These are phyloP conservation scores for Coremacera marginata DNA, from an alignment of 2,888 invertebrate species.

Conservation along the genomic window DNA sequence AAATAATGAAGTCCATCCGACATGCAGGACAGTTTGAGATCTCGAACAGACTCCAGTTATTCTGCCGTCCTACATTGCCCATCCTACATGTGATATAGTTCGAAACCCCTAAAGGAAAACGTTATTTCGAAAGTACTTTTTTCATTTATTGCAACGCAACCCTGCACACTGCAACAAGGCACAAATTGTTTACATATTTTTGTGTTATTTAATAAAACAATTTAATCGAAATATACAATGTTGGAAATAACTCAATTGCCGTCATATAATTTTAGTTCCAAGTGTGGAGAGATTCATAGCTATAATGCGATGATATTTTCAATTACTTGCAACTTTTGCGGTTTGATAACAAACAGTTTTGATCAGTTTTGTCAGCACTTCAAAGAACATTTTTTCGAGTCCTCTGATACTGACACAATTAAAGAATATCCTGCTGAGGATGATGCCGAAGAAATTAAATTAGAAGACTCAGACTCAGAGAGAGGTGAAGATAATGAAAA, in stretches of 20 bases:
- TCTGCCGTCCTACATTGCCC: no score
- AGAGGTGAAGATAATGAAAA: not conserved
- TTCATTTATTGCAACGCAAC: no score
- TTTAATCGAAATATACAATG: constrained; percentile 1
- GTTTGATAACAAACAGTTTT: constrained; percentile 9
- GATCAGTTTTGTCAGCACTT: constrained; percentile 11
- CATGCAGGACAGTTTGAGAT: no score
- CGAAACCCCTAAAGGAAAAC: no score
- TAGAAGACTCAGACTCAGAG: not conserved
- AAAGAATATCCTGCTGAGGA: not conserved
- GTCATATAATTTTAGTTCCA: not conserved
- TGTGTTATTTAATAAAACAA: no score
- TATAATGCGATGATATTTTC: not conserved
- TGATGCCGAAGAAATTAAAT: not conserved
- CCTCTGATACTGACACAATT: not conserved
- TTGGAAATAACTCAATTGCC: not conserved
- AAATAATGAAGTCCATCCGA: no score
- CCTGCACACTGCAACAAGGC: no score
- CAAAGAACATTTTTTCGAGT: not conserved
- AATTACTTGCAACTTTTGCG: constrained; percentile 13
- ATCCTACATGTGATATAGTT: no score
- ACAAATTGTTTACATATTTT: no score
- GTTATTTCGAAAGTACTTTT: no score
- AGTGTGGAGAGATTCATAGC: constrained; percentile 26
- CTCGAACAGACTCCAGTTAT: no score